Evolutionary conservation across 2,113 vertebrate species (phyloP).

Genomic region (Rostratula benghalensis): DNA sequence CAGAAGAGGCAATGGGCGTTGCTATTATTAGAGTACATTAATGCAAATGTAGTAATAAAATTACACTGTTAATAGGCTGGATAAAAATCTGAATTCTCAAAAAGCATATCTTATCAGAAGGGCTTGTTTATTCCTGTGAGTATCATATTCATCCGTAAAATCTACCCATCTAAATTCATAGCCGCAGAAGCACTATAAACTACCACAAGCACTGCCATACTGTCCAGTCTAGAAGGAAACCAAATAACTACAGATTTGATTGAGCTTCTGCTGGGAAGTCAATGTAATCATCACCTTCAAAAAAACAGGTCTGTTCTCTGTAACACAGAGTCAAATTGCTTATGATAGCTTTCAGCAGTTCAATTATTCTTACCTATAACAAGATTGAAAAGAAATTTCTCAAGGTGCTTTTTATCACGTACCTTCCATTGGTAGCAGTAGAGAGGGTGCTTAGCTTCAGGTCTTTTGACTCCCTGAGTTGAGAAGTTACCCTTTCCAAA

Average conservation of each 20-base stretch:
- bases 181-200: background rate
- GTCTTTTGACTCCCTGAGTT: background rate
- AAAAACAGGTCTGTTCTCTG: background rate
- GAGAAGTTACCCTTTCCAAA: background rate
- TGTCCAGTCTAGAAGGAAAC: background rate
- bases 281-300: slow-evolving; percentile 6
- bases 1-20: background rate
- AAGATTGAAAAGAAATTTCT: background rate
- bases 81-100: background rate
- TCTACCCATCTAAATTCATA: background rate
- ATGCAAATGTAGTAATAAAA: background rate
- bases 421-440: background rate
- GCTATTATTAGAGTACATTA: background rate
- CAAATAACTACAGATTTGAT: background rate
- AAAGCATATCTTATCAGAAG: background rate
- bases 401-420: background rate
- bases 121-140: background rate
- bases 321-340: background rate
- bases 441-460: background rate
- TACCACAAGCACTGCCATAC: background rate
- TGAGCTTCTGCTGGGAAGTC: slow-evolving; percentile 31
- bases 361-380: background rate
- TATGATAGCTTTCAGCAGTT: background rate
- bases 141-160: background rate
- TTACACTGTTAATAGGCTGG: background rate